Conservation (phyloP, 2,888 invertebrate genomes). For the Creontiades dilutus region DNA sequence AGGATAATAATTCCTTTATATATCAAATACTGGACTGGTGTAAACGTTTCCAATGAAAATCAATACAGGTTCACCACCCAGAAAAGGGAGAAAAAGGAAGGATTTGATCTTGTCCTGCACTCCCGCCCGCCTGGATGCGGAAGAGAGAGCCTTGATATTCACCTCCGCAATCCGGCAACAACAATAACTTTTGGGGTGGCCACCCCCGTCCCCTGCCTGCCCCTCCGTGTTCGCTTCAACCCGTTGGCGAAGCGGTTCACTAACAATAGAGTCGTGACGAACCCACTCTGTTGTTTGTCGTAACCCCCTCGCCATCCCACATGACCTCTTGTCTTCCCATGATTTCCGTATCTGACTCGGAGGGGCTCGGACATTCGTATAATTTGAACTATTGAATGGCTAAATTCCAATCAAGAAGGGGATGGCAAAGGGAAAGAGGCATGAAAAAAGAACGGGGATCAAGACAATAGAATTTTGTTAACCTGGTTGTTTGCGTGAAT, state of each 20-base stretch:
- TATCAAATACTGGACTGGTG: too few relatives aligned
- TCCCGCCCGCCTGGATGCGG: too few relatives aligned
- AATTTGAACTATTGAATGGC: conserved; percentile 46
- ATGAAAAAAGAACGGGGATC: background rate
- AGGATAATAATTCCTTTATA: too few relatives aligned
- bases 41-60: too few relatives aligned
- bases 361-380: conserved; percentile 15
- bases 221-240: too few relatives aligned
- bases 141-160: background rate
- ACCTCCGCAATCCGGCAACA: conserved; percentile 34
- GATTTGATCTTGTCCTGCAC: too few relatives aligned
- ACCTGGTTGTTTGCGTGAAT: too few relatives aligned
- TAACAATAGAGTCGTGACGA: conserved; percentile 55
- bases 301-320: background rate
- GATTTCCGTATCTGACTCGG: conserved; percentile 28
- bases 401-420: background rate
- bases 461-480: too few relatives aligned
- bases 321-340: conserved; percentile 12
- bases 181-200: conserved; percentile 42
- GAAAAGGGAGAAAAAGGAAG: too few relatives aligned
- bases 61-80: too few relatives aligned
- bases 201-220: background rate
- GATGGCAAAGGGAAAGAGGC: background rate
- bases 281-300: conserved; percentile 29
- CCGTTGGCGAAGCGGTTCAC: background rate